Evolutionary conservation across 2,888 invertebrate species (phyloP), one percentile per base, ranked within the genome.

Genomic region (Charanyca ferruginea): DNA sequence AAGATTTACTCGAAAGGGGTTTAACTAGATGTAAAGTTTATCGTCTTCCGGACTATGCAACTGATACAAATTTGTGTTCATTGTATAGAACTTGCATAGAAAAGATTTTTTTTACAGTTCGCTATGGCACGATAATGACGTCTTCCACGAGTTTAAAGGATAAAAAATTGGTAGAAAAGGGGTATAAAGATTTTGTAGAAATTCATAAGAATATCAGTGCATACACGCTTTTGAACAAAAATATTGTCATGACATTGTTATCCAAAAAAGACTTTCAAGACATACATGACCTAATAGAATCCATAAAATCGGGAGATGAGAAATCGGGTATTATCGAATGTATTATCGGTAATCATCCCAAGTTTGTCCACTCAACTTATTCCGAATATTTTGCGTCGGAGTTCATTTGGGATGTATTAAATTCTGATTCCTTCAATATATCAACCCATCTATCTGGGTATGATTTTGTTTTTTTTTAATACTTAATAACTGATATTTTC

Each of bases 301-400:
- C 45, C n/a, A 4, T 72, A 2, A 63, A 42, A 20, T 23, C 18
- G 9, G 59, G 58, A 1, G 57, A 71, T 5, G 80, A 80, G 32
- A 80, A 73, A 51, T 68, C 67, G 3, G 80, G 75, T 7, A 68
- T 81, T 8, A 58, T 81, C 42, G 64, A 65, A 41, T 58, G 22
- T 18, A 62, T 70, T 18, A 22, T 69, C 11, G 42, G 44, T 3
- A 60, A 66, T 18, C 47, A 67, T 23, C 70, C 67, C 0, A 73
- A 66, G 53, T 81, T 79, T 38, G 54, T 74, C 8, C 81, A 81
- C 55, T 69, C 51, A 11, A 74, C 77, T 13, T 78, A 66, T 38
- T 70, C 67, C 13, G 81, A 81, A 60, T 81, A n/a, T n/a, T n/a
- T n/a, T n/a, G n/a, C n/a, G n/a, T n/a, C n/a, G n/a, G n/a, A n/a